Conservation (phyloP, 1,140 invertebrate genomes). For the Pogonomyrmex barbatus region DNA sequence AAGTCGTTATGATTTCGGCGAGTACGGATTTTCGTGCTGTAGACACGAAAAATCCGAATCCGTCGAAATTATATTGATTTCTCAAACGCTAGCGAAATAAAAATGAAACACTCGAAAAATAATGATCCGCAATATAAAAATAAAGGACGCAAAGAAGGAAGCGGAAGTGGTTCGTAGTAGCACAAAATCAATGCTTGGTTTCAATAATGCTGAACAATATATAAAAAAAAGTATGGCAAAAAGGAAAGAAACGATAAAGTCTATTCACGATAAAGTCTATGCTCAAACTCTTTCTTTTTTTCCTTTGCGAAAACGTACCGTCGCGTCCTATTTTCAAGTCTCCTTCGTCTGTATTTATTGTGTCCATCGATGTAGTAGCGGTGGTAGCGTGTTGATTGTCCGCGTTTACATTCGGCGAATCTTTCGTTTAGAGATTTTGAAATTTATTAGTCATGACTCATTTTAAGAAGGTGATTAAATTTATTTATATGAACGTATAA, state of each 20-base stretch:
- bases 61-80: conserved; percentile 16
- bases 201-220: conserved; percentile 9
- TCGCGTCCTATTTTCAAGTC: conserved; percentile 73
- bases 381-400: conserved; percentile 70
- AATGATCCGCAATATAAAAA: not conserved
- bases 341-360: conserved; percentile 73
- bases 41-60: not conserved
- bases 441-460: conserved; percentile 29
- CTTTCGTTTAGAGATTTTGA: conserved; percentile 60
- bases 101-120: not conserved
- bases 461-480: not conserved
- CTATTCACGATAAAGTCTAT: not conserved
- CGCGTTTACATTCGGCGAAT: conserved; percentile 72
- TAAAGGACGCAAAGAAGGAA: not conserved
- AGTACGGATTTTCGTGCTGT: conserved; percentile 7
- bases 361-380: conserved; percentile 74
- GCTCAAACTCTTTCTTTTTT: conserved; percentile 7
- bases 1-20: conserved; percentile 31
- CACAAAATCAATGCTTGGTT: not conserved
- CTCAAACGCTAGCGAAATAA: not conserved
- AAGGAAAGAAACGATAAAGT: not conserved
- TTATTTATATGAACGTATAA: not conserved
- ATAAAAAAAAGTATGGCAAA: conserved; percentile 42
- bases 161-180: not conserved
- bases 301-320: conserved; percentile 54